Conservation (phyloP, 2,797 vertebrate genomes). For the Semaprochilodus insignis region DNA sequence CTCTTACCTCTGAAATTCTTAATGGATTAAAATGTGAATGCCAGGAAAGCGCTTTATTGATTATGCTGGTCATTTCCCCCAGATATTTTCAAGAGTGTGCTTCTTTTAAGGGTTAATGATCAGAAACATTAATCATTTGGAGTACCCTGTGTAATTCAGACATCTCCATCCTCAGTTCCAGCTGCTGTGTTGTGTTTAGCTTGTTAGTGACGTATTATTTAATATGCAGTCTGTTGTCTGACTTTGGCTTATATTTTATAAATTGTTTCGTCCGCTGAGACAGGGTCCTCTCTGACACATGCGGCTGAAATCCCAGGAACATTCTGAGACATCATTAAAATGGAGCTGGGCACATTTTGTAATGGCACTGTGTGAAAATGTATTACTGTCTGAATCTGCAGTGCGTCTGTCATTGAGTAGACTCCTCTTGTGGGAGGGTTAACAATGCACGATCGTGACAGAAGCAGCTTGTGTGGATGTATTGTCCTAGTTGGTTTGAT, state of each 20-base stretch:
- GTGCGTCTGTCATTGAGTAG: slow-evolving; percentile 30
- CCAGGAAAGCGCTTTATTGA: slow-evolving; percentile 85
- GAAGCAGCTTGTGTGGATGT: neutral
- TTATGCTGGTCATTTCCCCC: slow-evolving; percentile 71
- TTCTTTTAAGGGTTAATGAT: slow-evolving; percentile 74
- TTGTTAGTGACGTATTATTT: slow-evolving; percentile 14
- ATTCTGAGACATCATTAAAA: slow-evolving; percentile 36
- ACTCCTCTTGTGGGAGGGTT: slow-evolving; percentile 11
- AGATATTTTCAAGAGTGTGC: slow-evolving; percentile 62
- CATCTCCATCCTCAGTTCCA: neutral
- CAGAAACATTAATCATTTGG: slow-evolving; percentile 46
- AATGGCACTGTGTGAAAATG: slow-evolving; percentile 37
- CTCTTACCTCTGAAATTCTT: slow-evolving; percentile 46
- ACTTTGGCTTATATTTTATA: neutral
- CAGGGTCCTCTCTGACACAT: neutral
- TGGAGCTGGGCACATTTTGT: slow-evolving; percentile 48
- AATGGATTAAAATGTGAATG: slow-evolving; percentile 83
- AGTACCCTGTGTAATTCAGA: neutral
- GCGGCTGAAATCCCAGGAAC: slow-evolving; percentile 7
- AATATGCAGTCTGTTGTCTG: neutral
- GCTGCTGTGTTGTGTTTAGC: neutral
- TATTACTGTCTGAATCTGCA: slow-evolving; percentile 18
- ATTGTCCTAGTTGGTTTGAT: slow-evolving; percentile 27
- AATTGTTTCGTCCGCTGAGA: too few species aligned
- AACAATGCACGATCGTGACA: neutral